Percentiles rank a stretch among this genome's conserved stretches.
These are phyloP conservation scores for Drosophila neonasuta DNA, from an alignment of 2,888 invertebrate species.

Conservation along the genomic window DNA sequence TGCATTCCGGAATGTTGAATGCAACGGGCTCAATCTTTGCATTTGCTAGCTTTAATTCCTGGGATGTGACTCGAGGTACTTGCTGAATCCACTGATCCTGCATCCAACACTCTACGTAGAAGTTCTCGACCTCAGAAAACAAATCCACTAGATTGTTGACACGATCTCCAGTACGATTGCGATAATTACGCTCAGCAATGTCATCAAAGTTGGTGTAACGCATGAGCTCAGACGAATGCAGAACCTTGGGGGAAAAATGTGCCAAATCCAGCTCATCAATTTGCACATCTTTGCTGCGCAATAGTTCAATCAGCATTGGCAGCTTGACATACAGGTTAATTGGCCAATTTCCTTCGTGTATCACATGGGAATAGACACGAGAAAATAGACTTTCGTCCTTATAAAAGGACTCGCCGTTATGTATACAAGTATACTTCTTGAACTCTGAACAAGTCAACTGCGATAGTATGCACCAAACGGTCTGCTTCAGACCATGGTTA, in stretches of 20 bases:
- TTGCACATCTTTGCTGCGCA: constrained; percentile 51
- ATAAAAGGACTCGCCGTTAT: constrained; percentile 31
- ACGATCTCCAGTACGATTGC: constrained; percentile 13
- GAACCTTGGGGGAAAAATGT: constrained; percentile 58
- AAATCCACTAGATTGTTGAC: constrained; percentile 15
- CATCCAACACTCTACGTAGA: constrained; percentile 57
- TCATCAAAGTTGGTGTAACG: constrained; percentile 44
- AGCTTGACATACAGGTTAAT: constrained; percentile 45
- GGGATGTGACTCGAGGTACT: constrained; percentile 40
- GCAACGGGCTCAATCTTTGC: neutral
- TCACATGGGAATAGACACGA: constrained; percentile 37
- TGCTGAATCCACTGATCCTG: constrained; percentile 49
- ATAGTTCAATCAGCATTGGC: constrained; percentile 25
- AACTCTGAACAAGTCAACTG: constrained; percentile 46
- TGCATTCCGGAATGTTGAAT: neutral
- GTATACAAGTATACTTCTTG: constrained; percentile 43
- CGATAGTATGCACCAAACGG: constrained; percentile 54
- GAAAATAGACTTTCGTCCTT: constrained; percentile 11
- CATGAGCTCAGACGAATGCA: constrained; percentile 49
- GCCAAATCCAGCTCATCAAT: constrained; percentile 31
- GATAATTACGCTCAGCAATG: constrained; percentile 37
- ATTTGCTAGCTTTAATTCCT: neutral
- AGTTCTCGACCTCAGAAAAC: constrained; percentile 20
- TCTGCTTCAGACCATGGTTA: constrained; percentile 35
- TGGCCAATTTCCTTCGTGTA: constrained; percentile 57